These are phyloP conservation scores for Neodiprion virginianus DNA, from an alignment of 1,140 invertebrate genomes.

Conservation along the genomic window DNA sequence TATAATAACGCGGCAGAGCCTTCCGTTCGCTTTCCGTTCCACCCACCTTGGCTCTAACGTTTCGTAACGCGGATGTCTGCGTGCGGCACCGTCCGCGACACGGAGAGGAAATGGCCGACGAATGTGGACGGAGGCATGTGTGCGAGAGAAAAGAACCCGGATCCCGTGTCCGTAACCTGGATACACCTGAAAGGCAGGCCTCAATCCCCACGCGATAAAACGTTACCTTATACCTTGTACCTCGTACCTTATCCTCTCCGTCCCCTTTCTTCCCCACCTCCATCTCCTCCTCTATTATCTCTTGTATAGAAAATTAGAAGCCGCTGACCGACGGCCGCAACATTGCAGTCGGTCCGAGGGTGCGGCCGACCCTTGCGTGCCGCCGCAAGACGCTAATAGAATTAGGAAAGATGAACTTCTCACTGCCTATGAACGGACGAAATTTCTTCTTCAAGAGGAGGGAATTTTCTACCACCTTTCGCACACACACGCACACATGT, in stretches of 20 bases:
- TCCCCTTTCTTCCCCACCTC: too few species aligned
- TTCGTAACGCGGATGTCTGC: neutral
- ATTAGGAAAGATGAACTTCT: slow-evolving; percentile 38
- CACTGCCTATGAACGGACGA: slow-evolving; percentile 9
- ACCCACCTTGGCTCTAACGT: neutral
- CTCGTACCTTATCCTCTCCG: slow-evolving; percentile 12
- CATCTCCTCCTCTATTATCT: too few species aligned
- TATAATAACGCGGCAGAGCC: slow-evolving; percentile 20
- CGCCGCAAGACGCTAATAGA: slow-evolving; percentile 34
- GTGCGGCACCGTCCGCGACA: too few species aligned
- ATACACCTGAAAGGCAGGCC: too few species aligned
- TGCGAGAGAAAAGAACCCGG: neutral
- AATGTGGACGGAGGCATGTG: too few species aligned
- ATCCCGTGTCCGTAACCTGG: neutral
- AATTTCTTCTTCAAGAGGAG: neutral
- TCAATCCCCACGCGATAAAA: slow-evolving; percentile 28
- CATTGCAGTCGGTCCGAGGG: neutral
- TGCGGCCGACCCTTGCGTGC: slow-evolving; percentile 32
- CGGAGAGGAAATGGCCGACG: too few species aligned
- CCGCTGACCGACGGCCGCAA: too few species aligned
- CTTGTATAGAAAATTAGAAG: too few species aligned
- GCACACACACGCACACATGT: neutral
- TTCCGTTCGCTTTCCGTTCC: neutral
- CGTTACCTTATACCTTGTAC: slow-evolving; percentile 31
- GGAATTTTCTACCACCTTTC: neutral